Base-by-base conservation (phyloP, 2,888 invertebrate genomes). In the Machimus rusticus region DNA sequence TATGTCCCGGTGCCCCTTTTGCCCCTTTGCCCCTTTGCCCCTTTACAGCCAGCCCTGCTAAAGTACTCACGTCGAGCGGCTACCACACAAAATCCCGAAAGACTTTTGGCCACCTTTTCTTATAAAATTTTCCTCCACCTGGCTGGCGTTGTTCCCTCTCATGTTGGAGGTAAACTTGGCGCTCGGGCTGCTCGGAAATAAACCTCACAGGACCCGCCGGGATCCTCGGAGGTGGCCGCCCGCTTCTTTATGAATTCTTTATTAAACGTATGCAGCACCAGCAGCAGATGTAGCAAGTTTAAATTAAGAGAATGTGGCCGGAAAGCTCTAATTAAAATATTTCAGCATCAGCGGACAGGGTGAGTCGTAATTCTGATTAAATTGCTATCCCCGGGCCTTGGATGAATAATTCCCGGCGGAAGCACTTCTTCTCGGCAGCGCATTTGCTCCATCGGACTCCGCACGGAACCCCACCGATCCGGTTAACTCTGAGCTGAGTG, bases 221-320 rank as follows among this genome's bases (percentile, higher is more conserved):
- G 37, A 34, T 76, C 5, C 76, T 84, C 55, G 19, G 66, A 66
- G 66, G 66, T 66, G 23, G 66, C 66, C 66, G 66, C 66, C 66
- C 66, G 66, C 74, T 74, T 74, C 85, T 74, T 85, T 85, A 85
- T 85, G 85, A 85, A 85, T 85, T 85, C 85, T 85, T 85, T 74
- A 85, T 85, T 85, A 85, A 74, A 85, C 85, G 74, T 74, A 74
- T 85, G 85, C 85, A 85, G 85, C 43, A 85, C 28, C 46, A 46
- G 74, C 74, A 23, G n/a, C 85, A 43, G 74, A 43, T 74, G 43
- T 39, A 74, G 74, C 43, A 66, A 84, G 66, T 57, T 74, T 85
- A 85, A 85, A 85, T 85, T 85, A 85, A 74, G 85, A 85, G 74
- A 85, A 85, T 85, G 85, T 85, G 85, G 85, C 85, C 85, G 46